A percentile compares a stretch with the other conserved stretches of the same genome.
Evolutionary conservation across 2,797 vertebrate genomes (phyloP).

Genomic region (Triplophysa yarkandensis): DNA sequence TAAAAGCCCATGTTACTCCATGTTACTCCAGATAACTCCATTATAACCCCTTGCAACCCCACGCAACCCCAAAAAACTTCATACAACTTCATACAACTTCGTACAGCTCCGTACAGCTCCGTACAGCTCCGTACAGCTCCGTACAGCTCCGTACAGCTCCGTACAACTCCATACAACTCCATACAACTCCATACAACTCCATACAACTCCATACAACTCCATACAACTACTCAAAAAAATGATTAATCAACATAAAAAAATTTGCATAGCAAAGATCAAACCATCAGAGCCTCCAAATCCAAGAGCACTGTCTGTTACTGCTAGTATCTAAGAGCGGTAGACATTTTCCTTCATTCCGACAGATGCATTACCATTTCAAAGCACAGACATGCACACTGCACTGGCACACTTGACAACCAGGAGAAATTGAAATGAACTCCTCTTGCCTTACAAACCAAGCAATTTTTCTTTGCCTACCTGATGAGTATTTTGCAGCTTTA

Average conservation of each 20-base stretch:
- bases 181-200: too few species aligned
- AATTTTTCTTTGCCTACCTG: conserved; percentile 11
- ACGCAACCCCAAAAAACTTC: too few species aligned
- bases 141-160: too few species aligned
- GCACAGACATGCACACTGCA: neutral
- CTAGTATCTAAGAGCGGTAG: conserved; percentile 12
- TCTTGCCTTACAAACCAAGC: conserved; percentile 21
- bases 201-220: too few species aligned
- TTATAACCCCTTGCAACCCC: too few species aligned
- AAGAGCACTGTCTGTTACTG: neutral
- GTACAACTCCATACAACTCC: too few species aligned
- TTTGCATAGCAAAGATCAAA: neutral
- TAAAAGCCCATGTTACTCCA: too few species aligned
- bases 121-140: too few species aligned
- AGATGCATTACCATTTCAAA: conserved; percentile 48
- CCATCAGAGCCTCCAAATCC: conserved; percentile 1
- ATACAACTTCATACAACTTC: too few species aligned
- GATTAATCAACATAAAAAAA: neutral
- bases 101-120: too few species aligned
- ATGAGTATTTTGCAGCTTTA: neutral
- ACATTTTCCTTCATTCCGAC: neutral
- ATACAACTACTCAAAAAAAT: too few species aligned
- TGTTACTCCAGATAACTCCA: too few species aligned
- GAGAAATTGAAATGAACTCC: conserved; percentile 8
- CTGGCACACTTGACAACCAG: conserved; percentile 12